Evolutionary conservation across 2,888 invertebrate species (phyloP), one percentile per base, ranked within the genome.

Genomic region (Oeneis ivallda): DNA sequence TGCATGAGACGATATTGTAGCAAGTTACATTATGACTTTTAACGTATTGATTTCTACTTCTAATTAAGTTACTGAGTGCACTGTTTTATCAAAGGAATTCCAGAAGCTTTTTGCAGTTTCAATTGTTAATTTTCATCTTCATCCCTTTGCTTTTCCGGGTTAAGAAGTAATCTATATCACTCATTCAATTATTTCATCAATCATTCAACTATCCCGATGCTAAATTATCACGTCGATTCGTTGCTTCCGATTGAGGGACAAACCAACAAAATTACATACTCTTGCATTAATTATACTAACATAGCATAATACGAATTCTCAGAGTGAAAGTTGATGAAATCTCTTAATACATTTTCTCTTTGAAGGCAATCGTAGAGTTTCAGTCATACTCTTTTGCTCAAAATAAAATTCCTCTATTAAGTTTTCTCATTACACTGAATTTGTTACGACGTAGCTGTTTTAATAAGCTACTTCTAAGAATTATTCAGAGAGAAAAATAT

Each of bases 391-490:
- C 17, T 49, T 10, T 49, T 4, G 49, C 19, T 49, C 49, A 49
- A 49, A 49, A 49, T 49, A 19, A 49, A 47, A 47, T 10, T 49
- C 17, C 49, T 26, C 49, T 11, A 50, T 13, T 26, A 50, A 26
- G 49, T 53, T 53, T 37, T 53, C 15, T 34, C 54, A 6, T 50
- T 50, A 37, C 39, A 17, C 37, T 54, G 39, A 41, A 41, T 56
- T 56, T 39, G 39, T 41, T 41, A 56, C 13, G 10, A 13, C 19
- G 56, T 54, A 54, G 37, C 9, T 26, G 37, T 56, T 56, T 56
- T 56, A 56, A 58, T 58, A 47, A 34, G 45, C 32, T 45, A 15
- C 15, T 58, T 47, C 32, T 47, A 19, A 26, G 58, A 47, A 58
- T 54, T 34, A 34, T 45, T 47, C 34, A 47, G 47, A 34, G 47